Evolutionary conservation across 2,113 vertebrate genomes (phyloP), one percentile per base, ranked within the genome.

Genomic region (Rhineura floridana): DNA sequence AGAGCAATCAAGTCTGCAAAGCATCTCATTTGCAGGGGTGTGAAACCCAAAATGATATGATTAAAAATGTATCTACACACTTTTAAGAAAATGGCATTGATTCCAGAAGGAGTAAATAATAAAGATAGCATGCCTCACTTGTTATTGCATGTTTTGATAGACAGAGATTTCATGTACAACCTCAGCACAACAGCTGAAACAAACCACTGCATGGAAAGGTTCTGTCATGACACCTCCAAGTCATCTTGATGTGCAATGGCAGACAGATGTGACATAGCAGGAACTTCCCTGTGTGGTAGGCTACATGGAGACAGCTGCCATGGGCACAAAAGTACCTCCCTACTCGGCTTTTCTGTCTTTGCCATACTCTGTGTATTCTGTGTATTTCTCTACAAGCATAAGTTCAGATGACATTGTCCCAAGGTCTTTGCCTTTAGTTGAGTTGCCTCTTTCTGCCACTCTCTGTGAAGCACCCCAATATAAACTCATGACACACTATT

Each of bases 1-100:
- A 84, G 86, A 89, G 30, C 83, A 87, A 93, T 93, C 91, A 92
- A 94, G 76, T 85, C 85, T 81, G 84, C 79, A 89, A 94, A 81
- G 84, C 76, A 91, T 87, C 87, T 88, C 87, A 88, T 94, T 94
- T 92, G 85, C 50, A 85, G 86, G 12, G 90, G n/a, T 21, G 78
- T 90, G 50, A 77, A 83, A 88, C 88, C 82, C 89, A 90, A 73
- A 70, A 90, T 75, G n/a, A 92, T 80, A 69, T 50, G 84, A 92
- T 87, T 94, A 87, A 89, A 84, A 91, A 91, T 42, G 75, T 77
- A 89, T 82, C 6, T 28, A 21, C 69, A 42, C 65, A 55, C 86
- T 93, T 90, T 92, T 88, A 90, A 67, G 90, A 85, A 91, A 95
- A 87, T 91, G 0, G 75, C 84, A 89, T 83, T 90, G 33, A 46